Conservation (phyloP, 2,113 vertebrate genomes). For the Larimichthys polyactis region DNA sequence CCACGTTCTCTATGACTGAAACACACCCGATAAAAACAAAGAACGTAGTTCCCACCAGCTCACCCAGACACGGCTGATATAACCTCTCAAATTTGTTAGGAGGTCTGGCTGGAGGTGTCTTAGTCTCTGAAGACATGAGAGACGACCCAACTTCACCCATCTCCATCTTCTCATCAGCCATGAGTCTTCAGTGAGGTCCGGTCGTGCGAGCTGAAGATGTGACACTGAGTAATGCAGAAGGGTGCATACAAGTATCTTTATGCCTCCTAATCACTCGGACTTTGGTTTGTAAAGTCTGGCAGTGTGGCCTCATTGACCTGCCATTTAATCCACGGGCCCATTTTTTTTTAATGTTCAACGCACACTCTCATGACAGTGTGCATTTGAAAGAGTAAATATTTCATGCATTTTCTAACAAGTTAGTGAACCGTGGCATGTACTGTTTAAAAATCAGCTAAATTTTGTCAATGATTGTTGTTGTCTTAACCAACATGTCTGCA, state of each 20-base stretch:
- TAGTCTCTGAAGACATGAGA: slow-evolving; percentile 27
- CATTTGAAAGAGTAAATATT: background rate
- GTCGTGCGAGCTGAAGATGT: background rate
- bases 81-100: slow-evolving; percentile 67
- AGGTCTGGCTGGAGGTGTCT: background rate
- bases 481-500: background rate
- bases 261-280: slow-evolving; percentile 49
- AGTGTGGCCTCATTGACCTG: slow-evolving; percentile 23
- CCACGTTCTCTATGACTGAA: slow-evolving; percentile 81
- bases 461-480: slow-evolving; percentile 16
- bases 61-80: slow-evolving; percentile 76
- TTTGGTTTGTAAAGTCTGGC: slow-evolving; percentile 19
- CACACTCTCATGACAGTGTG: background rate
- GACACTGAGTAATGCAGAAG: background rate
- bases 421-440: background rate
- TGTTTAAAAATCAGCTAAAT: slow-evolving; percentile 42
- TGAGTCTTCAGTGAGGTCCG: slow-evolving; percentile 19
- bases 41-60: slow-evolving; percentile 79
- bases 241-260: background rate
- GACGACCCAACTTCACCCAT: slow-evolving; percentile 51
- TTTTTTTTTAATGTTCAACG: slow-evolving; percentile 24
- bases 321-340: background rate
- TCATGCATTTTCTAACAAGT: slow-evolving; percentile 3
- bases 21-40: slow-evolving; percentile 83
- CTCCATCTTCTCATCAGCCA: slow-evolving; percentile 70